These are phyloP conservation scores for Spheniscus mendiculus DNA, from an alignment of 2,113 vertebrate species.

Conservation along the genomic window DNA sequence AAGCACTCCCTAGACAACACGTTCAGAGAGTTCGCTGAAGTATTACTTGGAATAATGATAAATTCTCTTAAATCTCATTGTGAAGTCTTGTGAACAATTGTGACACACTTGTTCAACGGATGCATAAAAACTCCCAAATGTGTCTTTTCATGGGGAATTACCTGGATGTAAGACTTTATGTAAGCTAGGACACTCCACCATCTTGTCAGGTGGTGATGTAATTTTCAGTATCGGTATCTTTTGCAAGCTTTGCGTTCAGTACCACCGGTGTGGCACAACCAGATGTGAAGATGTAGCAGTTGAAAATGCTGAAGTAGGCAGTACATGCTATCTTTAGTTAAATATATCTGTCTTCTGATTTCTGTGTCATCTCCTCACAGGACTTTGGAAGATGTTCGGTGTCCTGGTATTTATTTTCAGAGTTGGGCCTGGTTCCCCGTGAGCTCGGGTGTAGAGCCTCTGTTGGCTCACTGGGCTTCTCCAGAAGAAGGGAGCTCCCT, in stretches of 20 bases:
- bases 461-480: not conserved
- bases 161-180: not conserved
- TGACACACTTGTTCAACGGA: fast-evolving
- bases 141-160: not conserved
- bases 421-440: not conserved
- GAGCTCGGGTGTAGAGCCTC: not conserved
- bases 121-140: not conserved
- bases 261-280: fast-evolving
- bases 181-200: not conserved
- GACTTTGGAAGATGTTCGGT: not conserved
- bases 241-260: not conserved
- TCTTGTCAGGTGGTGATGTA: not conserved
- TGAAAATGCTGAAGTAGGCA: not conserved
- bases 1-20: not conserved
- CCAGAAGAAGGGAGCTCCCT: not conserved
- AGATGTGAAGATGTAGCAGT: not conserved
- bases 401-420: not conserved
- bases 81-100: not conserved
- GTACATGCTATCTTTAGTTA: not conserved
- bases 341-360: not conserved
- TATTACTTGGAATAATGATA: not conserved
- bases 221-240: not conserved
- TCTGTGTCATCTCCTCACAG: not conserved
- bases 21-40: not conserved
- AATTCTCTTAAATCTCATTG: not conserved